Base-by-base conservation (phyloP, 2,113 vertebrate genomes). In the Noctilio leporinus region DNA sequence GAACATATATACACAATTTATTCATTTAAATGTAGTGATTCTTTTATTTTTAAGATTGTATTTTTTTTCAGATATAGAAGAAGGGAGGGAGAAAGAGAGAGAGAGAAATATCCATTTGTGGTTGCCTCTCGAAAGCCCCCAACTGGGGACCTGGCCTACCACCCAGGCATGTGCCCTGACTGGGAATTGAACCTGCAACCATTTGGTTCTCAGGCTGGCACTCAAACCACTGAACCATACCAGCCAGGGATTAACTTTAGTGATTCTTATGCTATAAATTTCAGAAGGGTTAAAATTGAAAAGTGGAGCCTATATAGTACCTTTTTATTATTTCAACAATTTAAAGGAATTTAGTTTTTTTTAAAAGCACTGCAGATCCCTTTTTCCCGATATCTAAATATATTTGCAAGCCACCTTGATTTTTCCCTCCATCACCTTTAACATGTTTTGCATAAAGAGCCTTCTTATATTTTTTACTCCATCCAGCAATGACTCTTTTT, bases 261-360 rank as follows among this genome's bases (percentile, higher is more conserved):
- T 78, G 55, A 35, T 40, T 91, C 24, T 65, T 7, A 43, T 82
- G 20, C 40, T 38, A 10, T 89, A 38, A 78, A 81, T 92, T 86
- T 93, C 10, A 45, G 49, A 90, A 96, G 16, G 33, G n/a, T 53
- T 87, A 57, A 57, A 86, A 80, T 80, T 86, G 86, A 53, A 49
- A 96, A 80, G 30, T 86, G 14, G 65, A 86, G 10, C 11, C 72
- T 81, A 49, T 81, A 78, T 86, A 57, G 4, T 84, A 4, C 89
- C 5, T 72, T 94, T 86, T 77, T 53, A 65, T 85, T 92, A 83
- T 70, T 95, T 95, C 40, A 78, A 10, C 12, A 90, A 35, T 83
- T 76, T 78, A 81, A 93, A 89, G 12, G 10, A 67, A 59, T 55
- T 78, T 28, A n/a, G 26, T 81, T 26, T 26, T n/a, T 80, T 89